Evolutionary conservation across 2,888 invertebrate genomes (phyloP).

Genomic region (Tenthredo amoena): DNA sequence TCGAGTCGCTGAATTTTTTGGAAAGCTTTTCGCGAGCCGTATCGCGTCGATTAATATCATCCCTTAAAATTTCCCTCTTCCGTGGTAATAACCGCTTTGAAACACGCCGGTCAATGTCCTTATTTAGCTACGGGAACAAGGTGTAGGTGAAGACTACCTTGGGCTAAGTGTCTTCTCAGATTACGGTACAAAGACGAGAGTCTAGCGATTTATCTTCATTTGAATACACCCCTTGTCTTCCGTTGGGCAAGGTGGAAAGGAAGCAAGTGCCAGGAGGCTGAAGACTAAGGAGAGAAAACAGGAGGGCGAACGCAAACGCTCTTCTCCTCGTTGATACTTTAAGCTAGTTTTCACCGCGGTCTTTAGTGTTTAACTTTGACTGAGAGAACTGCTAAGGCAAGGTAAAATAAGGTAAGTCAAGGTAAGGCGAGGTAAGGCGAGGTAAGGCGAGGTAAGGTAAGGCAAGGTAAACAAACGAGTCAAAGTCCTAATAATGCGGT

Average conservation of each 20-base stretch:
- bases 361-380: constrained; percentile 38
- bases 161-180: constrained; percentile 66
- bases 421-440: background rate
- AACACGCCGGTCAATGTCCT: background rate
- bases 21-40: background rate
- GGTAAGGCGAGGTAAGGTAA: background rate
- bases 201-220: constrained; percentile 66
- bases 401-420: background rate
- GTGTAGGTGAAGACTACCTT: background rate
- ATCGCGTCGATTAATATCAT: background rate
- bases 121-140: background rate
- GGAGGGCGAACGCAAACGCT: background rate
- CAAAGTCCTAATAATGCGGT: background rate
- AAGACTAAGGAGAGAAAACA: background rate
- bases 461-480: background rate
- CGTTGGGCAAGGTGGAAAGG: constrained; percentile 4
- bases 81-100: background rate
- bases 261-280: constrained; percentile 6
- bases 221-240: constrained; percentile 55
- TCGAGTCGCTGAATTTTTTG: background rate
- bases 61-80: background rate
- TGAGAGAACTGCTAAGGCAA: background rate
- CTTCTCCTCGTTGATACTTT: constrained; percentile 36
- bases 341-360: constrained; percentile 46
- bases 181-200: constrained; percentile 54